Evolutionary conservation across 1,140 invertebrate species (phyloP).

Genomic region (Drosophila lini): DNA sequence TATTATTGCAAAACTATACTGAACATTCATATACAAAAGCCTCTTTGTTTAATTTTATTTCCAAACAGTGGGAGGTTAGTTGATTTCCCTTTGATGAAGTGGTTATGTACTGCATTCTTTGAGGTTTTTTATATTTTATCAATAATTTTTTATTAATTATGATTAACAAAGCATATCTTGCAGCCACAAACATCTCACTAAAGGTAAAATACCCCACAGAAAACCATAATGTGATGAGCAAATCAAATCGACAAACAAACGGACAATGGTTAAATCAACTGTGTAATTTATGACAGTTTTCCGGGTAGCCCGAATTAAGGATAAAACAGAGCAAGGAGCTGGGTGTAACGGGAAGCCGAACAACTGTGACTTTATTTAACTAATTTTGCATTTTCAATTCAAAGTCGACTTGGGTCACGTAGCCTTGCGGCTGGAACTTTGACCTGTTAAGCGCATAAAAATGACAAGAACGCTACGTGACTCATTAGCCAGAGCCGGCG

Average conservation of each 20-base stretch:
- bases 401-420: conserved; percentile 61
- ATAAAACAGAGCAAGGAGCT: neutral
- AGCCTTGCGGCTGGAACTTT: conserved; percentile 54
- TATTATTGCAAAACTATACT: neutral
- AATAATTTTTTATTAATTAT: neutral
- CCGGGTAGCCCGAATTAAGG: conserved; percentile 8
- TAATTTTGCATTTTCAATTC: conserved; percentile 74
- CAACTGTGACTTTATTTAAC: conserved; percentile 56
- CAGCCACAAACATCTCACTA: neutral
- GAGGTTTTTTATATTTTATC: too few species aligned
- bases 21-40: too few species aligned
- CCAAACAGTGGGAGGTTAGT: neutral
- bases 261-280: conserved; percentile 62
- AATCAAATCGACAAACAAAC: conserved; percentile 41
- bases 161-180: neutral
- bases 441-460: conserved; percentile 72
- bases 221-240: conserved; percentile 16
- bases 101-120: neutral
- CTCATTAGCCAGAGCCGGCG: conserved; percentile 56
- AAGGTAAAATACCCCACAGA: conserved; percentile 2
- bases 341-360: neutral
- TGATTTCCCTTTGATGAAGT: neutral
- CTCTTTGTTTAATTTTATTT: neutral
- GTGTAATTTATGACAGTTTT: conserved; percentile 73
- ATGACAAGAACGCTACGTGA: conserved; percentile 76